A percentile compares a stretch with the other conserved stretches of the same genome.
phyloP scores from a whole-genome alignment of 2,797 vertebrate genomes.

The Perdix hodgsoniae region DNA sequence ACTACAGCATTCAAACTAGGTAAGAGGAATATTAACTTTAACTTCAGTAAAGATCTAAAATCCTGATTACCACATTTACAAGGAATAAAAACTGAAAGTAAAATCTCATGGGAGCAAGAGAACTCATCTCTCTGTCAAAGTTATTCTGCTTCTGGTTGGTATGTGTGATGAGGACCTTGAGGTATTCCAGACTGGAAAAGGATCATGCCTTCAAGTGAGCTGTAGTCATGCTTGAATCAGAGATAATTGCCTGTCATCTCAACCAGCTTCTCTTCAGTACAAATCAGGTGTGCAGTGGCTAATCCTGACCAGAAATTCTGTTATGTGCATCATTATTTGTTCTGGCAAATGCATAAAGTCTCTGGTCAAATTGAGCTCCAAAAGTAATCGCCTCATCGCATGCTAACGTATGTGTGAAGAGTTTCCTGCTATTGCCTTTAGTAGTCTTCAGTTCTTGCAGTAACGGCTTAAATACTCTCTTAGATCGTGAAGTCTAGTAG shows the following conservation, averaged over 20 bases:
- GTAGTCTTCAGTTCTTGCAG: not conserved
- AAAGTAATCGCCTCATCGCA: not conserved
- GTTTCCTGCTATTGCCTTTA: not conserved
- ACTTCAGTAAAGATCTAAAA: not conserved
- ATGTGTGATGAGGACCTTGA: not conserved
- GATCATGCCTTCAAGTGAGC: not conserved
- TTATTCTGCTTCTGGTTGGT: not conserved
- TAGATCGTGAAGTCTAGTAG: not conserved
- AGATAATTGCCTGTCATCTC: not conserved
- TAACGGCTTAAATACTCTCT: not conserved
- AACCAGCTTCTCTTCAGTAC: not conserved
- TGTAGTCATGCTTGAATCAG: not conserved
- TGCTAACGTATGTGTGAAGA: not conserved
- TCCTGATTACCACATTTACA: not conserved
- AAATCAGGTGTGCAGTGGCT: not conserved
- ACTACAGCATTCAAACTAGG: not conserved
- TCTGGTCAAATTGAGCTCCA: not conserved
- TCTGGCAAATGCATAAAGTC: not conserved
- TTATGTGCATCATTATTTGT: constrained; percentile 16
- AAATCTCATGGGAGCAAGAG: not conserved
- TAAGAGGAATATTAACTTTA: not conserved
- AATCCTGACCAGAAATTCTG: not conserved
- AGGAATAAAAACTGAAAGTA: not conserved
- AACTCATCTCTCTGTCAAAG: not conserved
- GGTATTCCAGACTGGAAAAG: not conserved